phyloP scores from a whole-genome alignment of 2,797 vertebrate genomes.

The Pelochelys cantorii region DNA sequence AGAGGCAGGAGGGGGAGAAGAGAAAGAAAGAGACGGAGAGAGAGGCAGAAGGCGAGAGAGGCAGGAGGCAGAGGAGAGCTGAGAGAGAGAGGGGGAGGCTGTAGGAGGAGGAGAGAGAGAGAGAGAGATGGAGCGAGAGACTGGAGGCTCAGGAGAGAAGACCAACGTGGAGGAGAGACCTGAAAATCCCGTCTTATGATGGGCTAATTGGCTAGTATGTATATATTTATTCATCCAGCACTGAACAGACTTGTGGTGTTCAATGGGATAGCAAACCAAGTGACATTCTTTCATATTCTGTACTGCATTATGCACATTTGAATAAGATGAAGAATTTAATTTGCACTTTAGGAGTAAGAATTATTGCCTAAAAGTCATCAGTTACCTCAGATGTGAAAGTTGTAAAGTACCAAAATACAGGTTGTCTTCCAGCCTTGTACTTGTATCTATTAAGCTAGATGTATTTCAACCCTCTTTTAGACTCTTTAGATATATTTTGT shows the following conservation, averaged over 20 bases:
- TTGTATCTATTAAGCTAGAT: not conserved
- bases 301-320: constrained; percentile 2
- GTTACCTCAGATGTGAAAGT: not conserved
- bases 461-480: constrained; percentile 24
- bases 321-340: not conserved
- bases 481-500: not conserved
- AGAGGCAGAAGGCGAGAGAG: too few species aligned
- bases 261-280: constrained; percentile 9
- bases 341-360: not conserved
- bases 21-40: too few species aligned
- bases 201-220: too few species aligned
- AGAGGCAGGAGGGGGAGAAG: too few species aligned
- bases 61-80: too few species aligned
- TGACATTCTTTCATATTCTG: not conserved
- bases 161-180: too few species aligned
- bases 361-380: not conserved
- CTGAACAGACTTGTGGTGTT: not conserved
- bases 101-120: too few species aligned
- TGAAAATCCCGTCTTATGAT: too few species aligned
- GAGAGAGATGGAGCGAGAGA: too few species aligned
- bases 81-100: too few species aligned
- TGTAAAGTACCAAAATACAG: not conserved
- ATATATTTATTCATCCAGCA: not conserved
- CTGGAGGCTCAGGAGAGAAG: too few species aligned
- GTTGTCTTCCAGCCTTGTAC: not conserved